Evolutionary conservation across 2,113 vertebrate genomes (phyloP).

Genomic region (Anarrhichthys ocellatus): DNA sequence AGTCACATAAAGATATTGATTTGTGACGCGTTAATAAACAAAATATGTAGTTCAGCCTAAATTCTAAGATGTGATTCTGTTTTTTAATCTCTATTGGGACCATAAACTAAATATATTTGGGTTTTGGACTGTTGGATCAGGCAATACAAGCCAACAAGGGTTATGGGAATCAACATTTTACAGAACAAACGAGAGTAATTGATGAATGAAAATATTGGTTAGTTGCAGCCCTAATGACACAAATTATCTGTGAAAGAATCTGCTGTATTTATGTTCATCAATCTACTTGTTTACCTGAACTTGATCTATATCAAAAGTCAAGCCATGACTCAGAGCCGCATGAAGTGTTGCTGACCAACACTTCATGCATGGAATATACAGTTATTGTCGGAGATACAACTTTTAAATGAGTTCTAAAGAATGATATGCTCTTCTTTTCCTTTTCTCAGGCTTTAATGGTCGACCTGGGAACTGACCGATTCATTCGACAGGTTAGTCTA

Average conservation of each 20-base stretch:
- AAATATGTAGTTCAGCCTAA: not conserved
- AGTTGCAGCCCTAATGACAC: not conserved
- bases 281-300: not conserved
- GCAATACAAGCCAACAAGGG: not conserved
- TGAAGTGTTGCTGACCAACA: not conserved
- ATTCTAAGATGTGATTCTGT: not conserved
- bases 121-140: not conserved
- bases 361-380: constrained; percentile 4
- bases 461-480: constrained; percentile 95
- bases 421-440: constrained; percentile 8
- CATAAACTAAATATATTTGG: not conserved
- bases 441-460: constrained; percentile 93
- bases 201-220: not conserved
- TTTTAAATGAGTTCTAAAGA: constrained; percentile 2
- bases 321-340: not conserved
- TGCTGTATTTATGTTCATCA: not conserved
- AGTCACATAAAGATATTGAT: not conserved
- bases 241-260: not conserved
- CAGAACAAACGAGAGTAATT: not conserved
- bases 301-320: not conserved
- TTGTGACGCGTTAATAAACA: not conserved
- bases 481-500: constrained; percentile 93
- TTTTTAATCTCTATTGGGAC: not conserved
- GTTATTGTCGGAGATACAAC: not conserved
- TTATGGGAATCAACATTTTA: not conserved